A percentile compares a stretch with the other conserved stretches of the same genome.
Evolutionary conservation across 2,113 vertebrate species (phyloP).

Genomic region (Ursus arctos): DNA sequence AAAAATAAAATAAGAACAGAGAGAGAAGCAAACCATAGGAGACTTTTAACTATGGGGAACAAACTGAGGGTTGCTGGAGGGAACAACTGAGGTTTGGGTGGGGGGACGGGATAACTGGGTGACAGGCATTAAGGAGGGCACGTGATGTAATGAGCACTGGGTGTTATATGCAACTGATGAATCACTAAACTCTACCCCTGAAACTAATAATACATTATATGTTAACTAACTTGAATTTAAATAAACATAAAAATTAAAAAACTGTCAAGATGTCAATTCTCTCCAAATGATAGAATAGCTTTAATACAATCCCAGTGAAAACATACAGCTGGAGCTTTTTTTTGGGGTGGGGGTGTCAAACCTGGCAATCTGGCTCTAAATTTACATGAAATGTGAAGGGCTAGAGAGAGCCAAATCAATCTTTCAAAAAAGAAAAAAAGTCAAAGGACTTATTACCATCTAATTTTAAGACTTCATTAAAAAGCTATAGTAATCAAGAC

Average conservation of each 20-base stretch:
- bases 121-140: neutral
- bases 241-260: neutral
- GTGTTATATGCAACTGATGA: neutral
- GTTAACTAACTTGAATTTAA: neutral
- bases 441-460: neutral
- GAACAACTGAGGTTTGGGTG: neutral
- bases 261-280: neutral
- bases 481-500: neutral
- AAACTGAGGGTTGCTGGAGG: neutral
- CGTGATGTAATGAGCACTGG: neutral
- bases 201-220: neutral
- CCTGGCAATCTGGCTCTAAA: neutral
- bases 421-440: neutral
- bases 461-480: neutral
- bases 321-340: neutral
- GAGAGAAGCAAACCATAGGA: neutral
- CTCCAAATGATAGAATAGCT: neutral
- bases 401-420: neutral
- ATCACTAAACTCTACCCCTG: neutral
- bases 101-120: neutral
- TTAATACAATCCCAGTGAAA: neutral
- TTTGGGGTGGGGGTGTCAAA: neutral
- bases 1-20: neutral
- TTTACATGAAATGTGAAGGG: neutral
- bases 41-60: neutral